Evolutionary conservation across 2,797 vertebrate species (phyloP), one percentile per base, ranked within the genome.

Genomic region (Apodemus agrarius): DNA sequence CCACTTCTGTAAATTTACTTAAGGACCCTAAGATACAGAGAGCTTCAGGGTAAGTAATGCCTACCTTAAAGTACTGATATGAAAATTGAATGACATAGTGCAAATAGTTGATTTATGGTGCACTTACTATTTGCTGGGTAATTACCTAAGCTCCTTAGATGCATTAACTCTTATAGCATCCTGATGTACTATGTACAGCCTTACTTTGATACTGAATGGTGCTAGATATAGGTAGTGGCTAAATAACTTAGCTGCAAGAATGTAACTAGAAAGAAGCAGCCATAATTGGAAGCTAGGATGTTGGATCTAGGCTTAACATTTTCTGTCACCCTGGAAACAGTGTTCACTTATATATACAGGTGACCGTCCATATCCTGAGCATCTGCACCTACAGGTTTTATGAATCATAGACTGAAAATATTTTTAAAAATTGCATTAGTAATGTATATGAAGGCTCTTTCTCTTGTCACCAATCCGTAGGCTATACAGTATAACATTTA

Each of bases 51-150:
- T 82, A 76, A 72, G 65, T 86, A 72, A 92, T 61, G 17, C 26
- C 59, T 81, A 72, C 8, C 54, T 65, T 90, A 61, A 67, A 57
- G 26, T 69, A 81, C 5, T 89, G 46, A 43, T 61, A 8, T n/a
- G 12, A 91, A 75, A 59, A 91, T 54, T 88, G 59, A 96, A 80
- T 95, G 22, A 80, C 40, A 85, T 89, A 93, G 90, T 78, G 83
- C 49, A 95, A 61, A 92, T 26, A 82, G 17, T 7, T 91, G 79
- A 89, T 74, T 82, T 78, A 69, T 65, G 65, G 34, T 86, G 21
- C 31, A n/a, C 43, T 91, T 84, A 61, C 10, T 82, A 54, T 57
- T 92, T 76, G 9, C 40, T 40, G 80, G 54, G 63, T 59, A 95
- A 49, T 46, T 63, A 63, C 75, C 40, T 89, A 91, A 85, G 34